These are phyloP conservation scores for Psilopsiagon aurifrons DNA, from an alignment of 2,113 vertebrate species.

Conservation along the genomic window DNA sequence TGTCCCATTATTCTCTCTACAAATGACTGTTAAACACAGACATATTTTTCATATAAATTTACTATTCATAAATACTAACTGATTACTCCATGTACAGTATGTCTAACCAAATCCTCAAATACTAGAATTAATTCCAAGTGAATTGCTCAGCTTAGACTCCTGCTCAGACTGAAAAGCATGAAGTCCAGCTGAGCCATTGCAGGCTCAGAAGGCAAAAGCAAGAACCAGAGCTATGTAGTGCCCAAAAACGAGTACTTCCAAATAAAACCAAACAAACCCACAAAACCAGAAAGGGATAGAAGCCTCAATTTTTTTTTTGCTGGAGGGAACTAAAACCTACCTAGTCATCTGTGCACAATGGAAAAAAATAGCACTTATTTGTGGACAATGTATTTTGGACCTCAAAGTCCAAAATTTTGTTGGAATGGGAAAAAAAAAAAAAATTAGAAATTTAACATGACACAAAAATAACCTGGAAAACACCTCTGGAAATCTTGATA, in stretches of 20 bases:
- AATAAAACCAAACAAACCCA: not conserved
- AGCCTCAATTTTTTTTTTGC: not conserved
- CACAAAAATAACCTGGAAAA: not conserved
- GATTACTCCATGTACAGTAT: not conserved
- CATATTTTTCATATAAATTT: not conserved
- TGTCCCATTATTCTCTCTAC: not conserved
- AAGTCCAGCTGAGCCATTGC: not conserved
- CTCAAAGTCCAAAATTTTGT: not conserved
- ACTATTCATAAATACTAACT: not conserved
- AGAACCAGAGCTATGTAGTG: not conserved
- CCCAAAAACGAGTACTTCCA: not conserved
- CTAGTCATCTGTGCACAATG: fast-evolving
- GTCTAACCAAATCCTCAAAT: not conserved
- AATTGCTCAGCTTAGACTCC: not conserved
- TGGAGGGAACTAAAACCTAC: not conserved
- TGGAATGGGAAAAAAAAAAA: not conserved
- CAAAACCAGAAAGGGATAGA: fast-evolving
- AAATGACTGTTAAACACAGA: not conserved
- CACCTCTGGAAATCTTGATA: not conserved
- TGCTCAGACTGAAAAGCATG: not conserved
- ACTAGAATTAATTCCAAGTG: not conserved
- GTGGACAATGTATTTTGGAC: not conserved
- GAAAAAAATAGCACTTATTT: not conserved
- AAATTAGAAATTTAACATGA: not conserved
- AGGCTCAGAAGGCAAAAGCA: not conserved